Evolutionary conservation across 1,140 invertebrate genomes (phyloP), one percentile per base, ranked within the genome.

Genomic region (Archivesica marissinica): DNA sequence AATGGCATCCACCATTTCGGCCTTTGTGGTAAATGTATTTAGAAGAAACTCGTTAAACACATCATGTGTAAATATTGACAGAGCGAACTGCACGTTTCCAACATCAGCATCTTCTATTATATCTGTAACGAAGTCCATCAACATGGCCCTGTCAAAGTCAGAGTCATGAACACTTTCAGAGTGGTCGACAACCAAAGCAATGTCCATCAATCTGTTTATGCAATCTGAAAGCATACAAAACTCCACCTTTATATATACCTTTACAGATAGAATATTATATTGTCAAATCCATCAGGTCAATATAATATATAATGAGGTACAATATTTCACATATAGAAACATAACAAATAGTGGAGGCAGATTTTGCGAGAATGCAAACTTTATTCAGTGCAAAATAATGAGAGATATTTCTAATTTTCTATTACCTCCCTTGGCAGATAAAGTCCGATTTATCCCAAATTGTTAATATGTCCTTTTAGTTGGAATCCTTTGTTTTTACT

Each of bases 171-270:
- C 35, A 70, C 66, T 70, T 41, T 70, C 66, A 6, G 66, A 70
- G 3, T n/a, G 2, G n/a, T 70, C 66, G 11, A 44, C 13, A n/a
- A 44, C 66, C 3, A 70, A 4, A 3, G 66, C 66, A 2, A 70
- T 41, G 38, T 70, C 66, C 9, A 70, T 9, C 25, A 7, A 13
- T 15, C 38, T 39, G 28, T 70, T 70, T 6, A 41, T 70, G 39
- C 66, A 70, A 41, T 70, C 66, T 70, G 61, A 66, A 66, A 47
- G 41, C 41, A 47, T 47, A 17, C 17, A 7, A 47, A 47, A 47
- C 7, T 47, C 7, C 41, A 47, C n/a, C 4, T 7, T 54, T 4
- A 54, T 54, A 20, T 47, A 47, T 47, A 7, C 7, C 20, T 47
- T 47, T 9, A 47, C 7, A 47, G 7, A 47, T 9, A 20, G 7